These are phyloP conservation scores for Geophilus truncorum DNA, from an alignment of 2,888 invertebrate genomes.

Conservation along the genomic window DNA sequence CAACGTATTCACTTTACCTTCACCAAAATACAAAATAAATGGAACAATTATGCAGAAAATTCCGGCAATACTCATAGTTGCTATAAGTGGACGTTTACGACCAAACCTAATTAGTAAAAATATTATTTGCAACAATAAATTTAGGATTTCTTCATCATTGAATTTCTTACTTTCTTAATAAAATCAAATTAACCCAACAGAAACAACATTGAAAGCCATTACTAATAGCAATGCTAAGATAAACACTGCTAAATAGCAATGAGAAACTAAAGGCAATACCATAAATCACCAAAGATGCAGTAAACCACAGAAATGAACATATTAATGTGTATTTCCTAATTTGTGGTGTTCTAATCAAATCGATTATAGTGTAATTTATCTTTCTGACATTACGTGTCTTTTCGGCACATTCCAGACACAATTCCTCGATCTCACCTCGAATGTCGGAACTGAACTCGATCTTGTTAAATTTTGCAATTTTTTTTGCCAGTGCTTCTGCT, in stretches of 20 bases:
- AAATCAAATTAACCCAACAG: too few relatives aligned
- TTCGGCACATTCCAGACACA: background rate
- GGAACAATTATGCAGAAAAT: too few relatives aligned
- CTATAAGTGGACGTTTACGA: too few relatives aligned
- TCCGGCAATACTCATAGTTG: too few relatives aligned
- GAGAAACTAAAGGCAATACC: slow-evolving; percentile 50
- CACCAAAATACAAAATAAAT: background rate
- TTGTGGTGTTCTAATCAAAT: slow-evolving; percentile 29
- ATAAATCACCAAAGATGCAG: slow-evolving; percentile 51
- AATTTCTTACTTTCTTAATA: too few relatives aligned
- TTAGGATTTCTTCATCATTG: too few relatives aligned
- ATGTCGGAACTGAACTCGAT: background rate
- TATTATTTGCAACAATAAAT: too few relatives aligned
- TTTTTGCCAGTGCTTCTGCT: slow-evolving; percentile 12
- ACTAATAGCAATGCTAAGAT: slow-evolving; percentile 52
- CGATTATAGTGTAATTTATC: background rate
- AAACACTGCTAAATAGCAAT: slow-evolving; percentile 50
- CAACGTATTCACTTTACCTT: background rate
- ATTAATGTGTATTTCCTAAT: slow-evolving; percentile 31
- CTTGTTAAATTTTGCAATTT: slow-evolving; percentile 28
- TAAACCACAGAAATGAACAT: slow-evolving; percentile 41
- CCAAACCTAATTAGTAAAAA: too few relatives aligned
- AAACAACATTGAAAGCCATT: too few relatives aligned
- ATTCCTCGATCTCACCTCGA: background rate
- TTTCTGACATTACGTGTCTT: background rate